phyloP scores from a whole-genome alignment of 1,140 invertebrate species.

The Hestina assimilis region DNA sequence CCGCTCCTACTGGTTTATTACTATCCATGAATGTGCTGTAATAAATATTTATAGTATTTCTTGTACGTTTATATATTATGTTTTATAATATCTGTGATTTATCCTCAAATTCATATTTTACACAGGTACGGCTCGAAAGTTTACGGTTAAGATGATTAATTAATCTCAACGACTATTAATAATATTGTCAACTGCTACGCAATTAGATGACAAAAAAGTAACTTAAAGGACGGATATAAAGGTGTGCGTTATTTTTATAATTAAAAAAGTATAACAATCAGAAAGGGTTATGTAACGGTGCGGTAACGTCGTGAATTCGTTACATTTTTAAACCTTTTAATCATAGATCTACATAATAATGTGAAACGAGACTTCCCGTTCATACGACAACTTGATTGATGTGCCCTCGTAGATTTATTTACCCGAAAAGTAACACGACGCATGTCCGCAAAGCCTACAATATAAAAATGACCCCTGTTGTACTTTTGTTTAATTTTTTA shows the following conservation, averaged over 20 bases:
- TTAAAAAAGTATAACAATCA: conserved; percentile 7
- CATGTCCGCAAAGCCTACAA: conserved; percentile 64
- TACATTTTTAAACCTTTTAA: conserved; percentile 70
- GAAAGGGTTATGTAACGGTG: conserved; percentile 40
- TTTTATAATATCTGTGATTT: background rate
- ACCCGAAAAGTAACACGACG: conserved; percentile 67
- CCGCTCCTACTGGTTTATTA: conserved; percentile 41
- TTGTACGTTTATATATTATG: conserved; percentile 4
- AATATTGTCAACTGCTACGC: background rate
- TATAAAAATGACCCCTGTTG: conserved; percentile 53
- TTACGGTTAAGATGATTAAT: background rate
- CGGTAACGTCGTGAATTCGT: conserved; percentile 52
- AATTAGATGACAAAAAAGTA: conserved; percentile 6
- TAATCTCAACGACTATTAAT: background rate
- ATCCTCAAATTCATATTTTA: too few species aligned
- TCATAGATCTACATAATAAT: conserved; percentile 74
- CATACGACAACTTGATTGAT: conserved; percentile 75
- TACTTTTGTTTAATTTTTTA: conserved; percentile 71
- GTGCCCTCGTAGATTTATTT: conserved; percentile 73
- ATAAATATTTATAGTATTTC: conserved; percentile 28
- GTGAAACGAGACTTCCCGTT: conserved; percentile 65
- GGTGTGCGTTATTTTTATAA: background rate
- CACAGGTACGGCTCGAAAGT: too few species aligned
- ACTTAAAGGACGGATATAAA: conserved; percentile 8
- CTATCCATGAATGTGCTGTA: conserved; percentile 8